Conservation (phyloP, 2,797 vertebrate genomes). For the Xyrichtys novacula region DNA sequence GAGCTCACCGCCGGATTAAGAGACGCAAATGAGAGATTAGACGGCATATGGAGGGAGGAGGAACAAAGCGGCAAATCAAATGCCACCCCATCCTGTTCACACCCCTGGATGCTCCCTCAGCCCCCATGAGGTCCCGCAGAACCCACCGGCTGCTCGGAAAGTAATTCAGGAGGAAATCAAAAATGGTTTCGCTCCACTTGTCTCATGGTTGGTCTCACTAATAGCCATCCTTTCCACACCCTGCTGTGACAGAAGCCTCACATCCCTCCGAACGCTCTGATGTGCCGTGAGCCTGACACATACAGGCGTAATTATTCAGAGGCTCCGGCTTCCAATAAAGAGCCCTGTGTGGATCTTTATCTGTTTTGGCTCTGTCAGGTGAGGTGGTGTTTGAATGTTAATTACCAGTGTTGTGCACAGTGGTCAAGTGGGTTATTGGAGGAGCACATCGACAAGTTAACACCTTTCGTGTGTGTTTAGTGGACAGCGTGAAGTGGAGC, state of each 20-base stretch:
- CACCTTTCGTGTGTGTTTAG: conserved; percentile 20
- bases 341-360: conserved; percentile 1
- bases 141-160: conserved; percentile 24
- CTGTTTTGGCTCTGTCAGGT: conserved; percentile 16
- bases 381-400: conserved; percentile 19
- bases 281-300: conserved; percentile 9
- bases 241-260: conserved; percentile 30
- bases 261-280: conserved; percentile 1
- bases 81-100: conserved; percentile 41
- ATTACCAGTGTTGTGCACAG: neutral
- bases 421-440: conserved; percentile 39
- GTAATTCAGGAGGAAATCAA: conserved; percentile 58
- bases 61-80: conserved; percentile 62
- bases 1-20: conserved; percentile 47
- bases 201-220: conserved; percentile 42
- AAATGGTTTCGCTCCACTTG: conserved; percentile 57
- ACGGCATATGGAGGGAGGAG: conserved; percentile 33
- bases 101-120: conserved; percentile 3
- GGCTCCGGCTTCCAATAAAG: conserved; percentile 2
- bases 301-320: conserved; percentile 8
- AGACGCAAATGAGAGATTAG: conserved; percentile 62
- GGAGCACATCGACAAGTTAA: conserved; percentile 19
- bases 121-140: conserved; percentile 1
- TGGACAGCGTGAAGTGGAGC: neutral
- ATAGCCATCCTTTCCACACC: conserved; percentile 38